Conservation (phyloP, 2,113 vertebrate species). For the Manacus vitellinus region DNA sequence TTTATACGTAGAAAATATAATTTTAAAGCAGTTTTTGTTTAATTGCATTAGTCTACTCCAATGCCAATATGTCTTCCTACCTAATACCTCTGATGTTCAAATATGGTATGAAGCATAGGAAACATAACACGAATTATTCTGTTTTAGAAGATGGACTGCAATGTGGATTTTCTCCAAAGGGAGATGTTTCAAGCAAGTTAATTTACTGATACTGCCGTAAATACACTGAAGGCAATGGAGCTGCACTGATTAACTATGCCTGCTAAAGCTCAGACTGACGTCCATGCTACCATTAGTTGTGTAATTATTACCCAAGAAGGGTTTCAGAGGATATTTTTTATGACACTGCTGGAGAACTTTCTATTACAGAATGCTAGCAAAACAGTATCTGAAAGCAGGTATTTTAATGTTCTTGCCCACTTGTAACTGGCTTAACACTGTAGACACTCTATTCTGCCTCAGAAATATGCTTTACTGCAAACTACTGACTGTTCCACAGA, state of each 20-base stretch:
- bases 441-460: neutral
- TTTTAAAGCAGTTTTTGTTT: neutral
- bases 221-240: neutral
- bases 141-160: neutral
- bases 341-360: neutral
- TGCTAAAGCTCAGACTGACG: neutral
- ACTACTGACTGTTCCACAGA: neutral
- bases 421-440: neutral
- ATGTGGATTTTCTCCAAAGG: neutral
- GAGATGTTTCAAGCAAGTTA: neutral
- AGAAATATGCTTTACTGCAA: neutral
- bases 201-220: neutral
- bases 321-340: neutral
- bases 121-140: neutral
- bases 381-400: neutral
- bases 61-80: neutral
- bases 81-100: neutral
- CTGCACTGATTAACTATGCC: neutral
- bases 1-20: neutral
- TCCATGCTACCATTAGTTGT: neutral
- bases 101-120: neutral
- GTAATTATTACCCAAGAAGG: conserved; percentile 13
- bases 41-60: neutral
- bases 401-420: neutral
- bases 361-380: neutral